Base-by-base conservation (phyloP, 2,113 vertebrate genomes). In the Delphinus delphis region DNA sequence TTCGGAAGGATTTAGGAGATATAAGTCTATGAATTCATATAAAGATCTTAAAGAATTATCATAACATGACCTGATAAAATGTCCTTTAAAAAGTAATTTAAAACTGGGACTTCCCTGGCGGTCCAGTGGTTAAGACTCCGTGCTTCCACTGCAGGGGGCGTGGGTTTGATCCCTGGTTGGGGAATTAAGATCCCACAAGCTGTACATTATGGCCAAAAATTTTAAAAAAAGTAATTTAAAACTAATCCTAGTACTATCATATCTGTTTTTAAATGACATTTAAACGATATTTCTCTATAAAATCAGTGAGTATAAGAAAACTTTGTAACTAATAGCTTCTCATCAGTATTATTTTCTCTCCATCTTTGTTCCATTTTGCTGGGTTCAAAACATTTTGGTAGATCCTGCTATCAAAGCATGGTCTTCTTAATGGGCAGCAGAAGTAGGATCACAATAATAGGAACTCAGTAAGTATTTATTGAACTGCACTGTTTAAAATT, bases 41-140 rank as follows among this genome's bases (percentile, higher is more conserved):
- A 93, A 93, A 96, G 79, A 60, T 58, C 28, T 97, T 93, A 85
- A 93, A 97, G 28, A 88, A 41, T 83, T 95, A 33, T 70, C n/a
- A 76, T 88, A 93, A 84, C 11, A 2, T 33, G 31, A 60, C 62
- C 50, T 93, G 60, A 93, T 88, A 44, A 90, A 87, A 62, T 83
- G 23, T 60, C 65, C 68, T 96, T 90, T 81, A 82, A 53, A 87
- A 97, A 55, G 33, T 83, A 91, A 88, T 62, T 50, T 84, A 60
- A 93, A 90, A 65, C 36, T 44, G 55, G 55, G 55, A 21, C 55
- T 58, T 58, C 20, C 55, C 55, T 58, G 55, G 55, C 0, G 20
- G 55, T 21, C 20, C 55, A 58, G 20, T 58, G 55, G 55, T 58
- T 58, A 21, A 21, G 55, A 58, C 20, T 58, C 20, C 0, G 1